phyloP scores from a whole-genome alignment of 92 coral and sea anemone species.

The Parazoanthus swiftii region DNA sequence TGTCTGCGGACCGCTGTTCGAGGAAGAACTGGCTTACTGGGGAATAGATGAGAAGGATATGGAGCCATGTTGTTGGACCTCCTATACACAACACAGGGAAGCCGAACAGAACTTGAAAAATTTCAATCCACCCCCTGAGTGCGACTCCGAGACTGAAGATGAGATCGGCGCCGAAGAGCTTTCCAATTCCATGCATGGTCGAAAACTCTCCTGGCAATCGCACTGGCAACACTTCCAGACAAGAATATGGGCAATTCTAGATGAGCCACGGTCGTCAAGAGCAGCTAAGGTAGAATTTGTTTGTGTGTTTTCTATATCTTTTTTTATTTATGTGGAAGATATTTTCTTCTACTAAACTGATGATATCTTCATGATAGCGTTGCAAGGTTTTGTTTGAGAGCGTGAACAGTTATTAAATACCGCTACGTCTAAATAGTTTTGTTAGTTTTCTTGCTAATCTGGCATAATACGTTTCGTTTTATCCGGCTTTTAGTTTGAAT shows the following conservation, averaged over 20 bases:
- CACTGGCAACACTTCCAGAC: constrained; percentile 81
- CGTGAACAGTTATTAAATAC: neutral
- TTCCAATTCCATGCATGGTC: constrained; percentile 44
- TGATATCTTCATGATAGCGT: neutral
- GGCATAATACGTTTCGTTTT: neutral
- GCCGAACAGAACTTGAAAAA: constrained; percentile 92
- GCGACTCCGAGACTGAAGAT: constrained; percentile 57
- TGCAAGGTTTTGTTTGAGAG: neutral
- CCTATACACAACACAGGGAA: constrained; percentile 88
- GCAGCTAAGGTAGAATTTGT: constrained; percentile 77
- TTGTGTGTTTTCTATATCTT: neutral
- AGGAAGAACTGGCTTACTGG: constrained; percentile 93
- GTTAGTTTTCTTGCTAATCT: constrained; percentile 30
- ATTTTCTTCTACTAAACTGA: constrained; percentile 6
- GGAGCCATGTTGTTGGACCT: constrained; percentile 98
- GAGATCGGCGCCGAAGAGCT: constrained; percentile 54
- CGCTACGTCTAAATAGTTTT: neutral
- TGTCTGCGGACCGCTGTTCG: constrained; percentile 93
- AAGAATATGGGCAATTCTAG: constrained; percentile 81
- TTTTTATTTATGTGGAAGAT: neutral
- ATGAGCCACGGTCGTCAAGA: constrained; percentile 92
- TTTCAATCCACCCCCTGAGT: constrained; percentile 63
- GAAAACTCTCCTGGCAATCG: constrained; percentile 50
- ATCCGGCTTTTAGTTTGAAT: neutral
- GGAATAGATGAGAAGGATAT: constrained; percentile 96